phyloP scores from a whole-genome alignment of 2,797 vertebrate species.

The Eulemur mongoz region DNA sequence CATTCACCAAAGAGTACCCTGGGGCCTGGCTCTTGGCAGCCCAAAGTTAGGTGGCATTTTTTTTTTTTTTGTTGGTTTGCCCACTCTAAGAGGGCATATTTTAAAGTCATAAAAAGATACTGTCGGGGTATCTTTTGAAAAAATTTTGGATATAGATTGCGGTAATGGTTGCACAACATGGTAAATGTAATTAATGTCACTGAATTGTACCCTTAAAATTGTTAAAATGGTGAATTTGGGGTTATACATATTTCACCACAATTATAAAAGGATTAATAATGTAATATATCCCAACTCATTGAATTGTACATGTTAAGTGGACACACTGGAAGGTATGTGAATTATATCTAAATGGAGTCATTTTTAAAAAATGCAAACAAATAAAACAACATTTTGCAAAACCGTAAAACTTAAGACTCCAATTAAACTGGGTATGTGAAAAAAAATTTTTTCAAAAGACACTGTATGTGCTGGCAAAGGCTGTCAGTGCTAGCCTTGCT shows the following conservation, averaged over 20 bases:
- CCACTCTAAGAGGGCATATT: not conserved
- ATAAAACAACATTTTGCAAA: not conserved
- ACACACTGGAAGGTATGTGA: not conserved
- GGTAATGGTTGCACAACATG: not conserved
- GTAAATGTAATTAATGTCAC: not conserved
- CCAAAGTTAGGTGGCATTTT: not conserved
- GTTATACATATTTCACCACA: not conserved
- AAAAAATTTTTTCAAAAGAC: not conserved
- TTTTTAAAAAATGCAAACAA: not conserved
- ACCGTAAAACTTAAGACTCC: not conserved
- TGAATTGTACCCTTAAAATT: not conserved
- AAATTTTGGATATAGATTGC: not conserved
- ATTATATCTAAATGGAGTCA: not conserved
- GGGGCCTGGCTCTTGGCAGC: not conserved
- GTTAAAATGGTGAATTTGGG: not conserved
- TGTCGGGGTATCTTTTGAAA: not conserved
- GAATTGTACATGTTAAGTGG: not conserved
- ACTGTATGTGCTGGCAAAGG: no score
- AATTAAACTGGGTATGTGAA: not conserved
- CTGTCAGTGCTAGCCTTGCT: not conserved
- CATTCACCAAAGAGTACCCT: not conserved
- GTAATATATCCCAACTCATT: not conserved
- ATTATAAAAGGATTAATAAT: not conserved
- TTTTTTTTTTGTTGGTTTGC: not conserved
- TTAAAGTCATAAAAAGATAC: not conserved